Conservation (phyloP, 2,888 invertebrate genomes). For the Subacronicta megacephala region DNA sequence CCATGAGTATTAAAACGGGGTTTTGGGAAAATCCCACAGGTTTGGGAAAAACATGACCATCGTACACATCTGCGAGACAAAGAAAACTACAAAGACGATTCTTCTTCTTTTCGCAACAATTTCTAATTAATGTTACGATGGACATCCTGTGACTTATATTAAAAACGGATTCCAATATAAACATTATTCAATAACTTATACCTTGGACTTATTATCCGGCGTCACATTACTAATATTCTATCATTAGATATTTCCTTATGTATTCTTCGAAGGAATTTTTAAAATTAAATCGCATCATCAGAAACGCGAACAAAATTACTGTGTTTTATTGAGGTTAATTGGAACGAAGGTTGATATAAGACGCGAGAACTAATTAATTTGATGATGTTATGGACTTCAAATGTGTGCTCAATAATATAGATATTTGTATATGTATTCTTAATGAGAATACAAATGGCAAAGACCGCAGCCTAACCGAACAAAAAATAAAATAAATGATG, state of each 20-base stretch:
- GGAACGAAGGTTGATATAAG: slow-evolving; percentile 71
- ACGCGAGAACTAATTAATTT: slow-evolving; percentile 62
- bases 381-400: slow-evolving; percentile 51
- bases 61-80: too few species aligned
- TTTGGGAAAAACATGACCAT: too few species aligned
- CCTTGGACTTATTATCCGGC: slow-evolving; percentile 5
- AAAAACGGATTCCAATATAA: neutral
- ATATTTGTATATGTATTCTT: too few species aligned
- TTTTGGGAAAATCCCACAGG: too few species aligned
- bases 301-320: slow-evolving; percentile 40
- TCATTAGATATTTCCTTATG: neutral
- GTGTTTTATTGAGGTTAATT: slow-evolving; percentile 74
- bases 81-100: too few species aligned
- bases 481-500: neutral
- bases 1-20: too few species aligned
- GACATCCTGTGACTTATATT: too few species aligned
- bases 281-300: slow-evolving; percentile 39
- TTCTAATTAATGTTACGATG: too few species aligned
- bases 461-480: neutral
- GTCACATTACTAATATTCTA: slow-evolving; percentile 5
- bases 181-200: neutral
- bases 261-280: slow-evolving; percentile 19
- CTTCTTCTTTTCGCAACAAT: too few species aligned
- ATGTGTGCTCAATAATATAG: slow-evolving; percentile 1
- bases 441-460: neutral